These are phyloP conservation scores for Paratilapia polleni DNA, from an alignment of 2,113 vertebrate genomes.

Conservation along the genomic window DNA sequence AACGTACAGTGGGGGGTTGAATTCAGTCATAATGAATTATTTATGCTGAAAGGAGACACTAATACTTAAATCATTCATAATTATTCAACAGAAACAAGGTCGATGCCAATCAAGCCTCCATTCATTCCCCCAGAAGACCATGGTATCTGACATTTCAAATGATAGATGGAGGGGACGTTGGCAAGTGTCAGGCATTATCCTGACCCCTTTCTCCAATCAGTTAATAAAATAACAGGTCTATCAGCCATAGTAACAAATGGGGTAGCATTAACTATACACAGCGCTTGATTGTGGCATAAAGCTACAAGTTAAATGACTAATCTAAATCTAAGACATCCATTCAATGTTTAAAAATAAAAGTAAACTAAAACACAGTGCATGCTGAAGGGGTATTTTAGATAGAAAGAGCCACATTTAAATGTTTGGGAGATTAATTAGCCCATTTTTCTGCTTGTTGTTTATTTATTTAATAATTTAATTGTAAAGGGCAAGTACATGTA, in stretches of 20 bases:
- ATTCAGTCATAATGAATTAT: constrained; percentile 68
- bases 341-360: constrained; percentile 8
- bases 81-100: constrained; percentile 72
- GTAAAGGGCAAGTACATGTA: not conserved
- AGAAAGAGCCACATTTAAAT: not conserved
- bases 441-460: not conserved
- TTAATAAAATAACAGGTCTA: constrained; percentile 53
- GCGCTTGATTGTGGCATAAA: not conserved
- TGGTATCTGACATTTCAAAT: constrained; percentile 42
- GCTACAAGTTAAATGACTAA: constrained; percentile 1
- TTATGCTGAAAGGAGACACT: constrained; percentile 71
- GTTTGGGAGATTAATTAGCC: not conserved
- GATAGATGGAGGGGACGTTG: constrained; percentile 50
- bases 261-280: not conserved
- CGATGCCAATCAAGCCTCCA: constrained; percentile 69
- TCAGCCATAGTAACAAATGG: constrained; percentile 49
- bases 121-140: constrained; percentile 36
- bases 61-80: constrained; percentile 72
- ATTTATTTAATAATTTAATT: not conserved
- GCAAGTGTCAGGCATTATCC: constrained; percentile 34
- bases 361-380: not conserved
- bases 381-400: constrained; percentile 7
- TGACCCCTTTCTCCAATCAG: constrained; percentile 41
- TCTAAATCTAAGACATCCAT: not conserved
- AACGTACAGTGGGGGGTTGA: constrained; percentile 8